phyloP scores from a whole-genome alignment of 2,797 vertebrate genomes.

The Lagorchestes hirsutus region DNA sequence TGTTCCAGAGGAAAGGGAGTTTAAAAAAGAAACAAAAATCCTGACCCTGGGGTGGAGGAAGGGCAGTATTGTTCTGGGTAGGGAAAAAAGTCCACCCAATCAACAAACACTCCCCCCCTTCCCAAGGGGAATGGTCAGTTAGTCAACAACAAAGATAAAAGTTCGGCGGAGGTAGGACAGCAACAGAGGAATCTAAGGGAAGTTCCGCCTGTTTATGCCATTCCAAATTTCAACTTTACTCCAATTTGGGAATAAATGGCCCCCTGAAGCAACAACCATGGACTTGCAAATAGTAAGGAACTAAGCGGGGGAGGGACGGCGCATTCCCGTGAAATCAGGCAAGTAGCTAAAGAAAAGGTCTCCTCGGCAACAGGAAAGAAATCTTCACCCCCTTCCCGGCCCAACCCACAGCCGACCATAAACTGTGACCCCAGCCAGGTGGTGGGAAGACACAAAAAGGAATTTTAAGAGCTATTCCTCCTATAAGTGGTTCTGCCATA shows the following conservation, averaged over 20 bases:
- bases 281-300: not conserved
- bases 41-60: slow-evolving; percentile 36
- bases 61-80: slow-evolving; percentile 42
- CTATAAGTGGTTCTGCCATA: not conserved
- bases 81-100: slow-evolving; percentile 35
- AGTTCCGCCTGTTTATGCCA: not conserved
- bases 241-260: not conserved
- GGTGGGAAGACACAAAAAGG: not conserved
- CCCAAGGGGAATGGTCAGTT: slow-evolving; percentile 31
- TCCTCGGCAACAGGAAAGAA: not conserved
- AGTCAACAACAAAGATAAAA: slow-evolving; percentile 40
- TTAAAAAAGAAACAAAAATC: slow-evolving; percentile 74
- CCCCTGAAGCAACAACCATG: not conserved
- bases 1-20: slow-evolving; percentile 72
- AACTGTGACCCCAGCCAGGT: not conserved
- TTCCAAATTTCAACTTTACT: not conserved
- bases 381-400: not conserved
- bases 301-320: not conserved
- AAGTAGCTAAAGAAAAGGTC: not conserved
- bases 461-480: not conserved
- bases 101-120: slow-evolving; percentile 21
- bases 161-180: not conserved
- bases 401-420: not conserved
- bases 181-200: slow-evolving; percentile 1
- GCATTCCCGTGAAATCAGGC: not conserved